Percentiles rank a stretch among this genome's conserved stretches.
Evolutionary conservation across 2,888 invertebrate species (phyloP).

Genomic region (Tinea pellionella): DNA sequence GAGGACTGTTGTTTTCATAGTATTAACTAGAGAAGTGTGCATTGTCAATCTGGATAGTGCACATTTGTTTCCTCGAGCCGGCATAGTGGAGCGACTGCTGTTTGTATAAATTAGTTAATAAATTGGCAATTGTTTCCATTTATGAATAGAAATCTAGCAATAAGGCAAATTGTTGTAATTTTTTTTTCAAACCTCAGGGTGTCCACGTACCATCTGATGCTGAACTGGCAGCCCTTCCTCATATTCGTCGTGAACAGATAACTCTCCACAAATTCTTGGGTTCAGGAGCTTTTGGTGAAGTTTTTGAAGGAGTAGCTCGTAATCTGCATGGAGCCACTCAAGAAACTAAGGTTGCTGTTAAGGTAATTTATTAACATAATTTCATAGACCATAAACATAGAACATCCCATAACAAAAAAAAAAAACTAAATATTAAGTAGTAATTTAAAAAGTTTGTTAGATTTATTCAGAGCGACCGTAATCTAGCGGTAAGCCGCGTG

Average conservation of each 20-base stretch:
- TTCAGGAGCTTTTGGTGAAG: conserved; percentile 97
- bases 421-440: neutral
- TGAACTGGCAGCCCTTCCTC: conserved; percentile 84
- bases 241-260: conserved; percentile 88
- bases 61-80: neutral
- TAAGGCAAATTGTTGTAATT: no score
- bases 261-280: conserved; percentile 90
- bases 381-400: no score
- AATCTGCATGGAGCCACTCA: conserved; percentile 70
- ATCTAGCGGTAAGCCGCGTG: no score
- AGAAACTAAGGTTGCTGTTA: conserved; percentile 89
- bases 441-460: neutral
- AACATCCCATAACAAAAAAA: neutral
- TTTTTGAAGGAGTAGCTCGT: conserved; percentile 90
- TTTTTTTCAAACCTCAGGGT: no score
- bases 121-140: no score
- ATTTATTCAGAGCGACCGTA: no score
- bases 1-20: no score
- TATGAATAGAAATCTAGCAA: no score
- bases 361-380: no score
- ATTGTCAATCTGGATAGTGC: neutral
- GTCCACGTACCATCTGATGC: conserved; percentile 74
- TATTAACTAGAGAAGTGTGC: no score
- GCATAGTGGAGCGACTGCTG: no score
- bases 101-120: no score